Evolutionary conservation across 2,888 invertebrate genomes (phyloP).

Genomic region (Molorchus minor): DNA sequence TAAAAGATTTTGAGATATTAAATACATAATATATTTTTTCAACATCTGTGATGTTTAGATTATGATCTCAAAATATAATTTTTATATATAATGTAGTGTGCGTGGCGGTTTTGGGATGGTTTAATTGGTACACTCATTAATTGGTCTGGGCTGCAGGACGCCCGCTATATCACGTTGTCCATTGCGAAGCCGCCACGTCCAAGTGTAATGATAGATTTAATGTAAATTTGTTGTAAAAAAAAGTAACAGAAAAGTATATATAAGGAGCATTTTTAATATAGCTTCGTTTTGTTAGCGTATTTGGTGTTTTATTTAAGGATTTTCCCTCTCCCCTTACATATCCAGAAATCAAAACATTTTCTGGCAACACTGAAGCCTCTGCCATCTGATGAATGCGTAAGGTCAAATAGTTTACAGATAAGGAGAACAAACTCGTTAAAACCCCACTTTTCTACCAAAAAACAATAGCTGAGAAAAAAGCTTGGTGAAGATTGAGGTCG

Average conservation of each 20-base stretch:
- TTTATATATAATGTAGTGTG: slow-evolving; percentile 47
- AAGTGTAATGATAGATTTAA: slow-evolving; percentile 39
- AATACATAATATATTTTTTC: slow-evolving; percentile 60
- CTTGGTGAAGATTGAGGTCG: no score
- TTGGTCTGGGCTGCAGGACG: slow-evolving; percentile 14
- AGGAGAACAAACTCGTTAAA: no score
- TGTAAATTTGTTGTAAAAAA: slow-evolving; percentile 55
- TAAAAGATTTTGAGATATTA: slow-evolving; percentile 47
- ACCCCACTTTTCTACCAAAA: no score
- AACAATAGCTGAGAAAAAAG: no score
- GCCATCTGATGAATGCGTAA: no score
- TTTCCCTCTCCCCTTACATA: neutral
- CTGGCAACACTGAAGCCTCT: neutral
- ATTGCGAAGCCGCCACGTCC: slow-evolving; percentile 17
- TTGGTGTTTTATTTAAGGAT: slow-evolving; percentile 32
- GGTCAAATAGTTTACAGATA: no score
- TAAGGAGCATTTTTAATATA: slow-evolving; percentile 51
- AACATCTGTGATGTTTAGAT: slow-evolving; percentile 75
- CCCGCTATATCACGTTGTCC: slow-evolving; percentile 20
- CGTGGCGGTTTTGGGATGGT: slow-evolving; percentile 26
- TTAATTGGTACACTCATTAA: slow-evolving; percentile 20
- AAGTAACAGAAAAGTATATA: slow-evolving; percentile 51
- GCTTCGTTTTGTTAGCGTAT: slow-evolving; percentile 55
- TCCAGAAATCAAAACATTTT: neutral
- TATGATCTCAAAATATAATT: slow-evolving; percentile 63